Base-by-base conservation (phyloP, 2,797 vertebrate genomes). In the Peromyscus attwateri region DNA sequence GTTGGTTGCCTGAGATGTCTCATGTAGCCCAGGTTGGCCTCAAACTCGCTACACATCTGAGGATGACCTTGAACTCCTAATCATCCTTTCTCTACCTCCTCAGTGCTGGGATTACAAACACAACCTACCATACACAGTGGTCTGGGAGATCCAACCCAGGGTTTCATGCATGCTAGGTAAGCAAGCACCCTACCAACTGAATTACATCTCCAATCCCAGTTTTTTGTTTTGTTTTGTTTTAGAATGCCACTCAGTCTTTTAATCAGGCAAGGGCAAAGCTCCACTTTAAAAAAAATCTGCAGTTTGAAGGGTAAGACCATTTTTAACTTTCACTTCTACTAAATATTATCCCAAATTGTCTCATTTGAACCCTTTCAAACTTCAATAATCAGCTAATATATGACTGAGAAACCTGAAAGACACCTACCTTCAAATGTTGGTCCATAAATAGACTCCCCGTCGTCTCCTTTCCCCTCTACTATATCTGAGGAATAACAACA, bases 391-490 rank as follows among this genome's bases (percentile, higher is more conserved):
- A 94, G 92, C 17, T 49, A 91, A 79, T 68, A 64, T 2, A 79
- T 57, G 29, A 70, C 71, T 55, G 64, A 73, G 7, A 85, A 94
- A 94, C 64, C 93, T 60, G 73, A 96, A 97, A 96, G 79, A 95
- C 11, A 88, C 62, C 57, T 98, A 99, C 99, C 99, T 99, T 99
- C 99, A 99, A 99, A 99, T 55, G 98, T 98, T 97, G 98, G 98
- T 49, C 99, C 99, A 94, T 99, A 99, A 98, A 99, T 99, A 6
- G 99, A 99, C 95, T 99, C 99, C 29, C 99, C 99, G 92, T 98
- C 98, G 43, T 99, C 96, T 95, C 99, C 99, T 98, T 96, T 99
- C 71, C 98, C 99, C 94, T 96, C 98, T 95, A 98, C 97, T 98
- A 99, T 99, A 97, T 99, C 99, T 99, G 98, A 95, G 92, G 92